Base-by-base conservation (phyloP, 2,113 vertebrate genomes). In the Hypocryptadius cinnamomeus region DNA sequence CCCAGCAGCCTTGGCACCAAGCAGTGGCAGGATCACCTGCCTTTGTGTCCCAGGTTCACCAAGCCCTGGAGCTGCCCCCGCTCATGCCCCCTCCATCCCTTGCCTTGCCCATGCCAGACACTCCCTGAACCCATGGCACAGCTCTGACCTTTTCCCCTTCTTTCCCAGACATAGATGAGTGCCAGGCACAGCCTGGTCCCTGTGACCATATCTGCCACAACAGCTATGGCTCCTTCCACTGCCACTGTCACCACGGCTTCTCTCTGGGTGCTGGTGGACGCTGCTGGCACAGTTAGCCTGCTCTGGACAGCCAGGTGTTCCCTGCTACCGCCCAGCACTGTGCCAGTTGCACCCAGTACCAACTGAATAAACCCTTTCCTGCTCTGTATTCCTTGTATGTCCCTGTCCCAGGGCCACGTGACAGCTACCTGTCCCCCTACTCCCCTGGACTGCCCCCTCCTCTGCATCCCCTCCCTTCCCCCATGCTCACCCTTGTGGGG, bases 161-260 rank as follows among this genome's bases (percentile, higher is more conserved):
- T 90, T 37, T 91, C 94, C 20, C 81, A 96, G 96, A 96, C 47
- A 17, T 89, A 76, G 92, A 94, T 64, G 94, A 97, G 78, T 96
- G 94, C 71, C 69, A 71, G 77, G 76, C 83, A 72, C 69, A 85
- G 37, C 87, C 66, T 33, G 35, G 78, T 9, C 91, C 74, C 18
- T 97, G 97, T 0, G 42, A 96, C 21, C 95, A 94, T 25, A 42
- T 95, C 74, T 97, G 96, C 87, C 95, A 96, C 74, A 97, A 96
- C 81, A 95, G 81, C 14, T 78, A 6, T 0, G 93, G 96, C 59
- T 95, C 96, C 64, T 97, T 96, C 56, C 92, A 93, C 64, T 97
- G 95, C 74, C 95, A 92, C 73, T 94, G 95, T 85, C 69, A 6
- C 63, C 66, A 33, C 0, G 94, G 82, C 72, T 97, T 96, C 84